A percentile compares a stretch with the other conserved stretches of the same genome.
Evolutionary conservation across 2,888 invertebrate species (phyloP).

Genomic region (Dynastes grantii): DNA sequence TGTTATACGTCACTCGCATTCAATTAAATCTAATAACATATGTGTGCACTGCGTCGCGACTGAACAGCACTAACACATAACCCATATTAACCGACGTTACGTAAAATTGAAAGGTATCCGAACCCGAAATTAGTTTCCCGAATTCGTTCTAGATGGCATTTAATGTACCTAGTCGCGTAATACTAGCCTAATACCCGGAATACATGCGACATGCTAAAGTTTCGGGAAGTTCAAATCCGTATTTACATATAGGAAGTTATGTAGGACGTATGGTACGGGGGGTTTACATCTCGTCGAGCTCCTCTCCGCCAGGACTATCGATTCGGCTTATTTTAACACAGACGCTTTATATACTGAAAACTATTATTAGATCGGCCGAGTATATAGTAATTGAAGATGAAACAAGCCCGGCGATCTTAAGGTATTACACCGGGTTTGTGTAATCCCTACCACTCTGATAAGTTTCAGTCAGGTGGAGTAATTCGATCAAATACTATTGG

Average conservation of each 20-base stretch:
- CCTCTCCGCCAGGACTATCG: not conserved
- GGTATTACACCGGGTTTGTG: too few relatives aligned
- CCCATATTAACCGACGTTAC: not conserved
- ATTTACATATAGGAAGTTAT: slow-evolving; percentile 9
- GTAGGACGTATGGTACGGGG: not conserved
- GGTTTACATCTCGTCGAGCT: not conserved
- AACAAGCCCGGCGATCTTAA: too few relatives aligned
- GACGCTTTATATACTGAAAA: too few relatives aligned
- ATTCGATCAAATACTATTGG: too few relatives aligned
- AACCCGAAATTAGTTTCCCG: slow-evolving; percentile 6
- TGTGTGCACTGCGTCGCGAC: not conserved
- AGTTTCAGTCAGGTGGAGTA: too few relatives aligned
- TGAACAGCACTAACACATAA: not conserved
- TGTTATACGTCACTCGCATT: not conserved
- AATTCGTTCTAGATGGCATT: not conserved
- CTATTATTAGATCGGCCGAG: too few relatives aligned
- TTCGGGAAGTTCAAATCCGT: slow-evolving; percentile 19
- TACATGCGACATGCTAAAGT: slow-evolving; percentile 5
- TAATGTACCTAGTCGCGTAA: slow-evolving; percentile 7
- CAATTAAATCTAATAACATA: not conserved
- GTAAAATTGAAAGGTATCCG: not conserved
- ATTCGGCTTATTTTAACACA: not conserved
- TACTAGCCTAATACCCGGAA: not conserved
- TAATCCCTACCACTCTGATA: too few relatives aligned
- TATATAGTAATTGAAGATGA: too few relatives aligned